These are phyloP conservation scores for Salvelinus fontinalis DNA, from an alignment of 2,113 vertebrate genomes.

Conservation along the genomic window DNA sequence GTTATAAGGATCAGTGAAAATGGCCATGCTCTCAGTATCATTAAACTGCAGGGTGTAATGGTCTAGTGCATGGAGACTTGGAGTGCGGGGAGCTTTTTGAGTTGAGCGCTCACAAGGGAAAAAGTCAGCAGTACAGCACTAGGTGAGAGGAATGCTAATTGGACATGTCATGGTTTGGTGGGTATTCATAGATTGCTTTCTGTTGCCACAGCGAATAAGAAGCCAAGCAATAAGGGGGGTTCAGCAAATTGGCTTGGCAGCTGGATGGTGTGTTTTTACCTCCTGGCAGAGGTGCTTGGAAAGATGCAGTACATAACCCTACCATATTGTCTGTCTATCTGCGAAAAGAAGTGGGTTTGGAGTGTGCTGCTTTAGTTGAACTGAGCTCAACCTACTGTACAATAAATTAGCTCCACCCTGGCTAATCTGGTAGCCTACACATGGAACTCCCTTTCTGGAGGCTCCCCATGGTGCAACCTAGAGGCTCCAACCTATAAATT, in stretches of 20 bases:
- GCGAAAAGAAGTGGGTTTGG: neutral
- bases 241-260: neutral
- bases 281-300: neutral
- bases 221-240: neutral
- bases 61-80: neutral
- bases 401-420: neutral
- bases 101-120: conserved; percentile 3
- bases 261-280: neutral
- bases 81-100: conserved; percentile 9
- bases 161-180: conserved; percentile 26
- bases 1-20: neutral
- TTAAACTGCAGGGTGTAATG: neutral
- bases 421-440: neutral
- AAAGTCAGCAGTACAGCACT: conserved; percentile 19
- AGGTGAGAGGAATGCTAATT: conserved; percentile 24
- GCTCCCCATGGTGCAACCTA: neutral
- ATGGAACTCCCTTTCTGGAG: neutral
- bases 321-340: neutral
- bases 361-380: neutral
- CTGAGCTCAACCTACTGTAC: neutral
- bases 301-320: neutral
- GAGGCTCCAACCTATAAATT: neutral
- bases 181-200: conserved; percentile 21
- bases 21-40: neutral
- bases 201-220: neutral